phyloP scores from a whole-genome alignment of 2,888 invertebrate species.

The Dioctria linearis region DNA sequence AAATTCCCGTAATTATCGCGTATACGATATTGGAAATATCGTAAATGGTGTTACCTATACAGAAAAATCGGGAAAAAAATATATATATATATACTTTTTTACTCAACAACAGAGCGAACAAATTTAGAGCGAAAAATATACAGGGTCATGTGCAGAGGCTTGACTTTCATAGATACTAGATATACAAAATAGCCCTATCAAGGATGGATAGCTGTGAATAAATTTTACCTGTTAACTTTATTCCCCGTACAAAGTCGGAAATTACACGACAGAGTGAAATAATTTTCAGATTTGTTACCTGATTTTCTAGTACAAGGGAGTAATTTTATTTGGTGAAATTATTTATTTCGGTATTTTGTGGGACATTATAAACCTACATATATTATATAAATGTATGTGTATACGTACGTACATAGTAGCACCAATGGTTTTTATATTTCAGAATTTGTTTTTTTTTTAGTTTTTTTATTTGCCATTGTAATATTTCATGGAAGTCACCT shows the following conservation, averaged over 20 bases:
- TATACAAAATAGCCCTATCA: slow-evolving; percentile 35
- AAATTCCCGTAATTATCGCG: background rate
- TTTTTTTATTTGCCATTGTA: no score
- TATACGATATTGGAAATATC: background rate
- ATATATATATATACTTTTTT: background rate
- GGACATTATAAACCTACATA: no score
- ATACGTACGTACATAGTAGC: no score
- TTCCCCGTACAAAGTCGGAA: background rate
- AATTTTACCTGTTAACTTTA: slow-evolving; percentile 49
- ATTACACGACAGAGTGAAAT: slow-evolving; percentile 14
- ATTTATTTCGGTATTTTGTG: no score
- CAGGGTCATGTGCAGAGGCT: slow-evolving; percentile 44
- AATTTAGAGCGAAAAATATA: background rate
- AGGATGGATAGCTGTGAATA: slow-evolving; percentile 33
- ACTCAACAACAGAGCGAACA: background rate
- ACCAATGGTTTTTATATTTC: no score
- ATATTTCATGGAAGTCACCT: no score
- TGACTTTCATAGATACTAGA: slow-evolving; percentile 32
- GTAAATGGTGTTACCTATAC: background rate
- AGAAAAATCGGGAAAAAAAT: background rate
- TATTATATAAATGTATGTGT: no score
- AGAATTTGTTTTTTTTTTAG: no score
- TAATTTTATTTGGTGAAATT: background rate
- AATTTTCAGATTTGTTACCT: slow-evolving; percentile 23
- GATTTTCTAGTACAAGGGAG: background rate